Conservation (phyloP, 2,888 invertebrate genomes). For the Pachycephus smyrnensis region DNA sequence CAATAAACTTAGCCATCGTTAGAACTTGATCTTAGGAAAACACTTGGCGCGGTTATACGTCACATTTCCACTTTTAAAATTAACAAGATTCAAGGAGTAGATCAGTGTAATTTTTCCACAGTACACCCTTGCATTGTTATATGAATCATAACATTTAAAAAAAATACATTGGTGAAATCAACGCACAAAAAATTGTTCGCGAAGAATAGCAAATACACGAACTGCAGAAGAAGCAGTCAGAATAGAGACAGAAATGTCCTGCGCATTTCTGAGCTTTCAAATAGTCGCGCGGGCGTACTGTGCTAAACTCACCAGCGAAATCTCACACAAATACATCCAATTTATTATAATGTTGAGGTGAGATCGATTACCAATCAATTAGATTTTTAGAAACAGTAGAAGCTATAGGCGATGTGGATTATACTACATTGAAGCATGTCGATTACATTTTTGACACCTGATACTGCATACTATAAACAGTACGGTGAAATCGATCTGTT, state of each 20-base stretch:
- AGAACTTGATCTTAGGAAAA: not conserved
- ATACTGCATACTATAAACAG: no score
- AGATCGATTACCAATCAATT: not conserved
- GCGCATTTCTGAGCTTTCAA: not conserved
- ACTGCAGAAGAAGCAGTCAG: not conserved
- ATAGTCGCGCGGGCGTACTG: not conserved
- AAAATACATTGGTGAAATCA: not conserved
- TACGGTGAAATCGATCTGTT: no score
- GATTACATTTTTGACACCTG: not conserved
- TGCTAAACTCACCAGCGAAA: not conserved
- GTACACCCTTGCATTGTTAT: no score
- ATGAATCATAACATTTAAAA: no score
- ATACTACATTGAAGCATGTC: not conserved
- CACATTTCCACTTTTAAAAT: not conserved
- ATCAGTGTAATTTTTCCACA: not conserved
- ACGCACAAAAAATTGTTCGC: not conserved
- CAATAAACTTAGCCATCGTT: slow-evolving; percentile 82
- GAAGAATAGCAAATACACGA: not conserved
- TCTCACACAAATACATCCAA: not conserved
- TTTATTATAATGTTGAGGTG: not conserved
- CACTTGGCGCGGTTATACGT: not conserved
- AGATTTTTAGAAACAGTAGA: not conserved
- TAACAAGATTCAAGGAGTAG: not conserved
- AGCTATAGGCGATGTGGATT: not conserved
- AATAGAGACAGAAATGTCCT: not conserved